Evolutionary conservation across 37 sponge, comb jelly and placozoan genomes (phyloP), one percentile per base, ranked within the genome.

Genomic region (Halisarca cf. caerulea): DNA sequence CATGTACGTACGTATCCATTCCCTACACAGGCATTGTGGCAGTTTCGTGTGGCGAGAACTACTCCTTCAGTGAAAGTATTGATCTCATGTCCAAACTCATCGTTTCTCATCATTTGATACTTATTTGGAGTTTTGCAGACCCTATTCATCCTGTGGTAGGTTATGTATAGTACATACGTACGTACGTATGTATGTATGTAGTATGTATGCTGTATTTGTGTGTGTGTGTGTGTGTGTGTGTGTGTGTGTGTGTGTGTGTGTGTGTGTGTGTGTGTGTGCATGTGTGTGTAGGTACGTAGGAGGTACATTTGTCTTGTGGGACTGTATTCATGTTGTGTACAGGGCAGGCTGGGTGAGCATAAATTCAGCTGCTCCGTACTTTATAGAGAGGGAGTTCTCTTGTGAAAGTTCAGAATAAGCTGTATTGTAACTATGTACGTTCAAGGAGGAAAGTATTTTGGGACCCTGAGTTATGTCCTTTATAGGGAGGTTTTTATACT

Each of bases 71-170:
- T 53, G 97, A 96, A 45, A 89, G 99, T 40, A 81, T 98, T 4
- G 95, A 98, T 25, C 89, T 91, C n/a, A 92, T 89, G 34, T 83
- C 90, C 34, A 69, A 72, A 7, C 80, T 92, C 55, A 62, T 90
- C 39, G 55, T 82, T 66, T 72, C 85, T 7, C 87, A 64, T 3
- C 92, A 93, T 23, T 90, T 96, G 33, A 85, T 98, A 59, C 90
- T 98, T 25, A 88, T 98, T 37, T 98, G 99, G 99, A 94, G 97
- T 40, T 98, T 98, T 79, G 85, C 93, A 57, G 99, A 98, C 79
- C 99, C 99, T 51, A 98, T 98, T 24, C 97, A 96, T 51, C 97
- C 97, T 7, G 89, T 80, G 89, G 93, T 92, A 61, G 11, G 77
- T 32, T 7, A 28, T 1, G 0, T 20, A 2, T 2, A 40, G 27